Conservation (phyloP, 2,888 invertebrate species). For the Plagodis pulveraria region DNA sequence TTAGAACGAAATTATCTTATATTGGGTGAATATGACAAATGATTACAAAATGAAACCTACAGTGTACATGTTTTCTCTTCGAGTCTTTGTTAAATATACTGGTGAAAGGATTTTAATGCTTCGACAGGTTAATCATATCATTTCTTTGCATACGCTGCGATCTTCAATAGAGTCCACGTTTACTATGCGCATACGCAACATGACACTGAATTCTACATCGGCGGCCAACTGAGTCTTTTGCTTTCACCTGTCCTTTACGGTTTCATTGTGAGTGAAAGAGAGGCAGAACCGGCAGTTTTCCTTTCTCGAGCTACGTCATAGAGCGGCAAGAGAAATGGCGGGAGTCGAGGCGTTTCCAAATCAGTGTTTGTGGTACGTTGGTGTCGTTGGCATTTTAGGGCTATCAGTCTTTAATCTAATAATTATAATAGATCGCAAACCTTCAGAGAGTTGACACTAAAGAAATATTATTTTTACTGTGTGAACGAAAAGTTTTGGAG, state of each 20-base stretch:
- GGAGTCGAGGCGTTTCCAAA: slow-evolving; percentile 60
- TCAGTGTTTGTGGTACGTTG: slow-evolving; percentile 73
- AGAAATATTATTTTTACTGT: slow-evolving; percentile 39
- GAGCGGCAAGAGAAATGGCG: slow-evolving; percentile 50
- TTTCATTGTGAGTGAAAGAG: slow-evolving; percentile 59
- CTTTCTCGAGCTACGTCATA: slow-evolving; percentile 77
- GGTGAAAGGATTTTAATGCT: slow-evolving; percentile 12
- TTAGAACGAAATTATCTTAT: neutral
- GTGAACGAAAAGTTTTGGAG: slow-evolving; percentile 37
- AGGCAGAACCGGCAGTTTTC: slow-evolving; percentile 64
- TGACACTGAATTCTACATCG: slow-evolving; percentile 81
- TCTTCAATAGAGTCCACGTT: slow-evolving; percentile 34
- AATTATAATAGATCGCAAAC: slow-evolving; percentile 62
- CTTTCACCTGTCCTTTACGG: slow-evolving; percentile 63
- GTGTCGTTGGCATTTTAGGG: slow-evolving; percentile 73
- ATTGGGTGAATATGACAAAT: no score
- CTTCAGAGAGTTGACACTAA: slow-evolving; percentile 52
- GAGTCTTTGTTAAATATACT: neutral
- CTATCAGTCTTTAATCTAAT: slow-evolving; percentile 44
- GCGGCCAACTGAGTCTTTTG: slow-evolving; percentile 68
- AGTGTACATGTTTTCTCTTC: no score
- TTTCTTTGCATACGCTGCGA: slow-evolving; percentile 41
- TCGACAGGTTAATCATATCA: slow-evolving; percentile 35
- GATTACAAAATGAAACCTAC: no score
- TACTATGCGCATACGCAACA: slow-evolving; percentile 49